A percentile compares a stretch with the other conserved stretches of the same genome.
phyloP scores from a whole-genome alignment of 2,888 invertebrate genomes.

The Phengaris arion region DNA sequence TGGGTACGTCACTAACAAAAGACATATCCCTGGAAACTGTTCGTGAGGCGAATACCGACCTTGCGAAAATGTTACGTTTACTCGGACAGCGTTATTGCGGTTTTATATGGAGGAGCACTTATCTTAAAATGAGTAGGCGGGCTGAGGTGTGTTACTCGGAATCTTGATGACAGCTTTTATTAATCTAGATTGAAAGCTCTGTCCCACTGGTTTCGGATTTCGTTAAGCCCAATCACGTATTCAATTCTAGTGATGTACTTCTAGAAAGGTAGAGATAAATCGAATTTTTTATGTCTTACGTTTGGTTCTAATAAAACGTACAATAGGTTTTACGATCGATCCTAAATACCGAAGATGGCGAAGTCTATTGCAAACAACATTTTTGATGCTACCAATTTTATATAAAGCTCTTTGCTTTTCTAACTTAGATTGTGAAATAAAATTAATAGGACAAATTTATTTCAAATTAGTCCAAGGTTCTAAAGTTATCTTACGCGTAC shows the following conservation, averaged over 20 bases:
- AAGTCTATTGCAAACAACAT: not conserved
- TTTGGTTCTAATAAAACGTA: conserved; percentile 21
- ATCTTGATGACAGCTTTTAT: conserved; percentile 34
- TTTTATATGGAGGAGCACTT: conserved; percentile 67
- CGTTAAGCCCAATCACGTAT: conserved; percentile 26
- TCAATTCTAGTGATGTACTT: conserved; percentile 27
- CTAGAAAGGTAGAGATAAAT: conserved; percentile 8
- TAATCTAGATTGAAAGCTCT: conserved; percentile 31
- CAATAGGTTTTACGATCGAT: conserved; percentile 25
- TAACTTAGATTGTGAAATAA: not conserved
- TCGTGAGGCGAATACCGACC: conserved; percentile 68
- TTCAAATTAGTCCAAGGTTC: too few relatives aligned
- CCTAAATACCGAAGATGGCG: not conserved
- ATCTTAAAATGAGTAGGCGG: conserved; percentile 42
- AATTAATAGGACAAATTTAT: not conserved
- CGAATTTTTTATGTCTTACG: conserved; percentile 24
- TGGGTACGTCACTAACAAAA: conserved; percentile 28
- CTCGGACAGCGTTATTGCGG: conserved; percentile 60
- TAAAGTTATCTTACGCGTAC: too few relatives aligned
- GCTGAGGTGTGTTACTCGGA: conserved; percentile 36
- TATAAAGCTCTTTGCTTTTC: not conserved
- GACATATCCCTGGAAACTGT: conserved; percentile 37
- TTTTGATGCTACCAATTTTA: not conserved
- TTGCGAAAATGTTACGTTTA: conserved; percentile 52
- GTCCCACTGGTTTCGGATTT: conserved; percentile 26